phyloP scores from a whole-genome alignment of 2,113 vertebrate genomes.

The Actenoides lindsayi region DNA sequence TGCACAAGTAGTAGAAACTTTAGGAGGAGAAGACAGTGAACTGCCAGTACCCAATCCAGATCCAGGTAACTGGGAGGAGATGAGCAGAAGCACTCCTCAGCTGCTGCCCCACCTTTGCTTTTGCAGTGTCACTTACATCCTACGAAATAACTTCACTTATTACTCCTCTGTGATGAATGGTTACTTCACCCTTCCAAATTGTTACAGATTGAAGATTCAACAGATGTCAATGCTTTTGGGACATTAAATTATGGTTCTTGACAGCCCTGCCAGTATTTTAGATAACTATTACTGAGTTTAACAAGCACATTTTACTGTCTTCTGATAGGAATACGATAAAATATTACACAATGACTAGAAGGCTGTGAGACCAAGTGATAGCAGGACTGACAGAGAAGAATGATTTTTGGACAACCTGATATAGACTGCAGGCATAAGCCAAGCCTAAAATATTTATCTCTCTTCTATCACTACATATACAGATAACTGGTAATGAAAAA shows the following conservation, averaged over 20 bases:
- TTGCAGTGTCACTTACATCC: not conserved
- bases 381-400: not conserved
- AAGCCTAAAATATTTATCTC: not conserved
- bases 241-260: not conserved
- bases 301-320: not conserved
- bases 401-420: not conserved
- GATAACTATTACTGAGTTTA: not conserved
- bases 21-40: not conserved
- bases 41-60: not conserved
- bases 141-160: not conserved
- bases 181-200: not conserved
- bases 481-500: not conserved
- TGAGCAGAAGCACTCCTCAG: not conserved
- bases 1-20: not conserved
- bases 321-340: not conserved
- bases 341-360: not conserved
- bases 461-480: not conserved
- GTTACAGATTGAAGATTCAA: not conserved
- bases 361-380: accelerated
- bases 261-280: not conserved
- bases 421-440: not conserved
- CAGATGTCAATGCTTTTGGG: not conserved
- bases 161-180: accelerated
- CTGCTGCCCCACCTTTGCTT: not conserved
- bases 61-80: not conserved